Percentiles rank a stretch among this genome's conserved stretches.
These are phyloP conservation scores for Mus caroli DNA, from an alignment of 2,797 vertebrate species.

Conservation along the genomic window DNA sequence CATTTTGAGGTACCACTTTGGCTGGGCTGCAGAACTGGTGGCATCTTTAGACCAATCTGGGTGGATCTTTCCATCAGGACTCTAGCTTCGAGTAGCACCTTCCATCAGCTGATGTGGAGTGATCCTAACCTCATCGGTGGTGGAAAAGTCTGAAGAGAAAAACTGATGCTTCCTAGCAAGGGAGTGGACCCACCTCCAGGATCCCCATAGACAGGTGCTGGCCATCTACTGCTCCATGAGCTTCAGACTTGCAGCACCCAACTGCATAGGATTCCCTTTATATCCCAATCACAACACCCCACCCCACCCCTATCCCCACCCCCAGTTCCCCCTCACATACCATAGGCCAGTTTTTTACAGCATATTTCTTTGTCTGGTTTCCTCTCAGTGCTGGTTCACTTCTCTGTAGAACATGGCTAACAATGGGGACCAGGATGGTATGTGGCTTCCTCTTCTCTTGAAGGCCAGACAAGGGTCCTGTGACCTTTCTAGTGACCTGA, in stretches of 20 bases:
- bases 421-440: not conserved
- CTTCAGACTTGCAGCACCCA: not conserved
- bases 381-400: not conserved
- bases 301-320: too few species aligned
- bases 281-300: too few species aligned
- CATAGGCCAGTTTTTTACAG: not conserved
- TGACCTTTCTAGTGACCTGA: not conserved
- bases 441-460: not conserved
- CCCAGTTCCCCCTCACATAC: too few species aligned
- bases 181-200: too few species aligned
- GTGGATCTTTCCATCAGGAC: not conserved
- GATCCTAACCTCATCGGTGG: not conserved
- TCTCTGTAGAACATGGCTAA: too few species aligned
- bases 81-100: not conserved
- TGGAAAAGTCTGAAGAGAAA: not conserved
- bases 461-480: not conserved
- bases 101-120: not conserved
- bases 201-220: too few species aligned
- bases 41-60: too few species aligned
- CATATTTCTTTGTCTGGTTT: not conserved
- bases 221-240: not conserved
- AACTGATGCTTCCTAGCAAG: not conserved
- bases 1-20: not conserved
- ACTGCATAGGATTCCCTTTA: not conserved
- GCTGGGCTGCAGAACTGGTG: not conserved